phyloP scores from a whole-genome alignment of 2,113 vertebrate species.

The Labeo catla region DNA sequence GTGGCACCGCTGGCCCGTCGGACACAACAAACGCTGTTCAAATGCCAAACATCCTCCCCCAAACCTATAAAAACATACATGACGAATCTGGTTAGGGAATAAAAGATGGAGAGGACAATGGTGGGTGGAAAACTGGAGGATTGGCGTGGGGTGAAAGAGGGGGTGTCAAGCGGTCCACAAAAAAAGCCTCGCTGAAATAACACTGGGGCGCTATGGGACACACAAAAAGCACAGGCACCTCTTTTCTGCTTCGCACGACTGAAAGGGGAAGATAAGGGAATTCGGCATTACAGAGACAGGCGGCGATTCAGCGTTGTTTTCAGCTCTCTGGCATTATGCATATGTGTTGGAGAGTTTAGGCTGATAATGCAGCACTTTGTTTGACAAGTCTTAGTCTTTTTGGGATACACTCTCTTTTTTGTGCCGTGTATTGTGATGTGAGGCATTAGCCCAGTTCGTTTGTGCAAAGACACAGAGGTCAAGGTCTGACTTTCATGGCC shows the following conservation, averaged over 20 bases:
- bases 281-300: slow-evolving; percentile 74
- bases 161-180: slow-evolving; percentile 77
- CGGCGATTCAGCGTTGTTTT: slow-evolving; percentile 58
- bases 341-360: slow-evolving; percentile 76
- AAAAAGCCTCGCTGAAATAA: slow-evolving; percentile 79
- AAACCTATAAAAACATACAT: slow-evolving; percentile 65
- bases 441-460: slow-evolving; percentile 68
- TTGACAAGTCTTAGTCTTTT: slow-evolving; percentile 77
- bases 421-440: slow-evolving; percentile 67
- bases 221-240: slow-evolving; percentile 75
- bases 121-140: slow-evolving; percentile 46
- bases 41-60: slow-evolving; percentile 68
- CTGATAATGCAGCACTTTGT: slow-evolving; percentile 80
- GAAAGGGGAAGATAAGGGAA: slow-evolving; percentile 81
- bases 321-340: slow-evolving; percentile 74
- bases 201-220: slow-evolving; percentile 72
- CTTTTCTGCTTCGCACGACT: slow-evolving; percentile 76
- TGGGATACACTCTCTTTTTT: slow-evolving; percentile 64
- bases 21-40: slow-evolving; percentile 67
- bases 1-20: slow-evolving; percentile 59
- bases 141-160: slow-evolving; percentile 59
- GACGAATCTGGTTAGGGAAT: slow-evolving; percentile 80
- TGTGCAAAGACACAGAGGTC: slow-evolving; percentile 73
- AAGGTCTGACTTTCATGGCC: slow-evolving; percentile 24
- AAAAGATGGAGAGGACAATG: slow-evolving; percentile 75